phyloP scores from a whole-genome alignment of 2,113 vertebrate genomes.

The Macroglossus sobrinus region DNA sequence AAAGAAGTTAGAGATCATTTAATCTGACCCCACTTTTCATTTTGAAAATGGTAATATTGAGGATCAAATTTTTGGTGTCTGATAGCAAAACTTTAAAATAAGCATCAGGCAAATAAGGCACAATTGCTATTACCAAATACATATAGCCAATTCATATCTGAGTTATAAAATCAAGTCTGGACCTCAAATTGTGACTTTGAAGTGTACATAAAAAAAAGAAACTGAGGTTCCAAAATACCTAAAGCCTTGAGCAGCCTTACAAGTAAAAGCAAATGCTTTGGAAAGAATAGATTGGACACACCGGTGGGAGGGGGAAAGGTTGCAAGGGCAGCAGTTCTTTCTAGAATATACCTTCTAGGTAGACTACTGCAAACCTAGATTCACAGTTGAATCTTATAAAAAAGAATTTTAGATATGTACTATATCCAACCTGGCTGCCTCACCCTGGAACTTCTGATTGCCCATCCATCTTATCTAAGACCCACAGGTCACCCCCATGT shows the following conservation, averaged over 20 bases:
- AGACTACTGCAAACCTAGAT: not conserved
- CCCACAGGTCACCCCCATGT: not conserved
- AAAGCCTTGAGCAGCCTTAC: not conserved
- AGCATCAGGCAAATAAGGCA: not conserved
- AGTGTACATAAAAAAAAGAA: not conserved
- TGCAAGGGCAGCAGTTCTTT: not conserved
- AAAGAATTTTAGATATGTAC: not conserved
- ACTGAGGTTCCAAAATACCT: not conserved
- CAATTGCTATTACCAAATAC: not conserved
- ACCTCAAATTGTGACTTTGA: not conserved
- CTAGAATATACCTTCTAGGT: not conserved
- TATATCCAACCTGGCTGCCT: not conserved
- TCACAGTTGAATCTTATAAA: not conserved
- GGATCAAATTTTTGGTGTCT: not conserved
- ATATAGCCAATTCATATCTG: not conserved
- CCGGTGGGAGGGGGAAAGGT: not conserved
- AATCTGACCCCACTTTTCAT: not conserved
- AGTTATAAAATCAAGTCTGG: not conserved
- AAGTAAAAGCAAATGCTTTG: not conserved
- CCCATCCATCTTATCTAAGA: not conserved
- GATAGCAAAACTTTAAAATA: constrained; percentile 6
- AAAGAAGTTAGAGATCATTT: not conserved
- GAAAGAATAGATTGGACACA: not conserved
- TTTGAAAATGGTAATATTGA: not conserved
- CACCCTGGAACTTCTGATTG: not conserved